Conservation (phyloP, 2,888 invertebrate genomes). For the Cistogaster globosa region DNA sequence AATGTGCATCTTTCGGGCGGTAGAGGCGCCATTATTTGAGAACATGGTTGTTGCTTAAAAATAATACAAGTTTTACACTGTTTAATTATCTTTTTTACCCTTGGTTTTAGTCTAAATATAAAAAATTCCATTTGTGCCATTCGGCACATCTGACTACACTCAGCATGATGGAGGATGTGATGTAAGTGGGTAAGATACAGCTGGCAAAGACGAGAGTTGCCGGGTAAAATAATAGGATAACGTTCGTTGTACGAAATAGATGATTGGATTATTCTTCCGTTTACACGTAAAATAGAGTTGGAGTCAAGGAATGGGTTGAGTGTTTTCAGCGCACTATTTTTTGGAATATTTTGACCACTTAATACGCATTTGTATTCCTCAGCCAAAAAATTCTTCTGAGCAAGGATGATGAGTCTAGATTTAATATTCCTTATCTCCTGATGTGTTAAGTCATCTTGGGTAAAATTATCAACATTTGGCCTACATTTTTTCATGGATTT, state of each 20-base stretch:
- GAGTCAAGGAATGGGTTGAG: slow-evolving; percentile 23
- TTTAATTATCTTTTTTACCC: slow-evolving; percentile 3
- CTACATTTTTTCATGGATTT: too few species aligned
- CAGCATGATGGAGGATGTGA: slow-evolving; percentile 9
- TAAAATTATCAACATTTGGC: too few species aligned
- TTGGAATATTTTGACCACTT: neutral
- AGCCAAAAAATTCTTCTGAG: neutral
- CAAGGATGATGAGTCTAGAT: neutral
- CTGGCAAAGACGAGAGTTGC: slow-evolving; percentile 20
- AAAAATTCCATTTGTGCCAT: neutral
- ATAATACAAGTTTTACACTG: slow-evolving; percentile 7
- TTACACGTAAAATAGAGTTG: slow-evolving; percentile 12
- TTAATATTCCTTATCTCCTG: neutral
- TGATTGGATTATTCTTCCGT: slow-evolving; percentile 27
- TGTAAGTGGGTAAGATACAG: slow-evolving; percentile 17
- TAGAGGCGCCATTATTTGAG: neutral
- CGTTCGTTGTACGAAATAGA: slow-evolving; percentile 17
- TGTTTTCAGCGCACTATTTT: slow-evolving; percentile 20
- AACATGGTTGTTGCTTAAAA: slow-evolving; percentile 8
- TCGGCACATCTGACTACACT: neutral
- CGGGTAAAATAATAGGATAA: slow-evolving; percentile 28
- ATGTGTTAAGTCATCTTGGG: too few species aligned
- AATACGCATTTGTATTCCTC: neutral
- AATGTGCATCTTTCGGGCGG: too few species aligned
- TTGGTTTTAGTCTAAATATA: neutral